These are phyloP conservation scores for Eclectus roratus DNA, from an alignment of 2,113 vertebrate genomes.

Conservation along the genomic window DNA sequence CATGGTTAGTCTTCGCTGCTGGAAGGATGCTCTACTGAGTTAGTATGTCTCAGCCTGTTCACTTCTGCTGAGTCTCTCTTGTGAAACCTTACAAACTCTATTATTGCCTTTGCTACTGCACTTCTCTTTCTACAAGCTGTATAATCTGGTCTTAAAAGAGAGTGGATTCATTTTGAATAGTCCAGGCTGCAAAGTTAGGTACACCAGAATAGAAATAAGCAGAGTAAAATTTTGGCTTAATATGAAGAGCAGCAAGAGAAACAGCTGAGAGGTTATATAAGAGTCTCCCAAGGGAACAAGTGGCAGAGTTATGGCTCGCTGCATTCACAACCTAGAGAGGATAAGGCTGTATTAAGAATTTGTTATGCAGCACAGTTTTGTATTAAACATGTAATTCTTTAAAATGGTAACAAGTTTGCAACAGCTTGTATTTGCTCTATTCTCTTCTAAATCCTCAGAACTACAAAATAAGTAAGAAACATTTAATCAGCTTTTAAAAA, in stretches of 20 bases:
- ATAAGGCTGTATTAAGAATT: neutral
- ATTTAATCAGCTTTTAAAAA: neutral
- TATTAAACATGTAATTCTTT: neutral
- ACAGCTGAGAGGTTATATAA: slow-evolving; percentile 31
- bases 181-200: neutral
- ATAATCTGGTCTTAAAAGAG: neutral
- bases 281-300: slow-evolving; percentile 6
- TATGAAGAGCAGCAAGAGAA: neutral
- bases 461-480: neutral
- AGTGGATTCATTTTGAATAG: neutral
- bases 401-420: neutral
- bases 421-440: neutral
- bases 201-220: neutral
- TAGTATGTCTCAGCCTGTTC: neutral
- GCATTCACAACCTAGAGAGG: neutral
- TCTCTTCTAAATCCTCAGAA: neutral
- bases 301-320: neutral
- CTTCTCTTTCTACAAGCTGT: neutral
- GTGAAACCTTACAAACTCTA: neutral
- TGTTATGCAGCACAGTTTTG: neutral
- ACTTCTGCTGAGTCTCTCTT: neutral
- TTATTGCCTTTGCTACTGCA: neutral
- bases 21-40: neutral
- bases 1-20: accelerated
- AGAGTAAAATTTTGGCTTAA: slow-evolving; percentile 15